Conservation (phyloP, 1,140 invertebrate genomes). For the Eueides isabella region DNA sequence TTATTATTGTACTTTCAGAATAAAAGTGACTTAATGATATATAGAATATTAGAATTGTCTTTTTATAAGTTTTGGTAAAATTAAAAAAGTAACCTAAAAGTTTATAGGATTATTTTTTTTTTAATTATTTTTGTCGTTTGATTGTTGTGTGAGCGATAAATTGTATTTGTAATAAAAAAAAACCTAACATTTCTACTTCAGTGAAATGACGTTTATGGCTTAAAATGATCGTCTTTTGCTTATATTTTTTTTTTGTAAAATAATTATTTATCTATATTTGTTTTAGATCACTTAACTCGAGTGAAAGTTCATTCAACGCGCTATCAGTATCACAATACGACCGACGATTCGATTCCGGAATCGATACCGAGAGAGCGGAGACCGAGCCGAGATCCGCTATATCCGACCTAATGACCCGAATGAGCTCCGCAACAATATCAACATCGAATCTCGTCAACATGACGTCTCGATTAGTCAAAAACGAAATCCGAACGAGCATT, state of each 20-base stretch:
- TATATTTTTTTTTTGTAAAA: neutral
- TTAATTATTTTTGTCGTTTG: too few relatives aligned
- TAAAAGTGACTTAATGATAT: too few relatives aligned
- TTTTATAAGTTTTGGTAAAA: too few relatives aligned
- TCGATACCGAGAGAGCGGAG: slow-evolving; percentile 56
- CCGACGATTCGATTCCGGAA: slow-evolving; percentile 61
- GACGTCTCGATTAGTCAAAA: slow-evolving; percentile 60
- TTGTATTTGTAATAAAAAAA: too few relatives aligned
- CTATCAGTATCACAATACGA: slow-evolving; percentile 70
- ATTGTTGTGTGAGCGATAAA: too few relatives aligned
- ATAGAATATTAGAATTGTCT: too few relatives aligned
- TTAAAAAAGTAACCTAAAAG: too few relatives aligned
- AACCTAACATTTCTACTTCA: too few relatives aligned
- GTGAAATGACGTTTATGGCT: too few relatives aligned
- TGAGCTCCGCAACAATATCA: slow-evolving; percentile 66
- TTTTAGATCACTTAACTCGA: slow-evolving; percentile 66
- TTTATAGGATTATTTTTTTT: too few relatives aligned
- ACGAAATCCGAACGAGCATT: slow-evolving; percentile 76
- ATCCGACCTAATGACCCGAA: slow-evolving; percentile 69
- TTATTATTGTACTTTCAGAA: too few relatives aligned
- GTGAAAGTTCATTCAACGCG: slow-evolving; percentile 76
- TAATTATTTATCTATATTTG: neutral
- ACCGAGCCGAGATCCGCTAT: slow-evolving; percentile 58
- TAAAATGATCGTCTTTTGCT: too few relatives aligned
- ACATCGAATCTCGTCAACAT: slow-evolving; percentile 66